A percentile compares a stretch with the other conserved stretches of the same genome.
Evolutionary conservation across 64 coral and sea anemone species (phyloP).

Genomic region (Montipora sp.): DNA sequence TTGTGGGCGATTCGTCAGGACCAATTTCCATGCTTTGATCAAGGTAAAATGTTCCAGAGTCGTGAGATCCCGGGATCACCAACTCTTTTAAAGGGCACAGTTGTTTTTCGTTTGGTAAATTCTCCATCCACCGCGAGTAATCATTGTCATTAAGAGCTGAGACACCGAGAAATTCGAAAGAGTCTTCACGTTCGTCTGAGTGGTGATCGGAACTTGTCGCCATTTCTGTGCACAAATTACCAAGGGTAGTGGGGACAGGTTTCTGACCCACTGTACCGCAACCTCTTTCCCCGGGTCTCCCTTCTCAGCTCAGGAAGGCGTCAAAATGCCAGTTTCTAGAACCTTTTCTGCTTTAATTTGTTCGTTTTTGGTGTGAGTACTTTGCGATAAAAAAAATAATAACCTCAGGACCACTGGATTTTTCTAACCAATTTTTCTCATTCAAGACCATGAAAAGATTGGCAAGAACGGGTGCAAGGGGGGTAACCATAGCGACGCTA

Average conservation of each 20-base stretch:
- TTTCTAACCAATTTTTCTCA: too few species aligned
- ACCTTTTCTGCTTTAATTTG: too few species aligned
- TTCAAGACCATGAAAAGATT: too few species aligned
- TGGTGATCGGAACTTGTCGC: neutral
- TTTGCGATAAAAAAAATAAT: too few species aligned
- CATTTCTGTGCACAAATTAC: neutral
- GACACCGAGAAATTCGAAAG: slow-evolving; percentile 52
- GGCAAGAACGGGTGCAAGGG: too few species aligned
- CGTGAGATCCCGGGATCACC: slow-evolving; percentile 95
- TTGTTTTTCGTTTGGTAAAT: slow-evolving; percentile 96
- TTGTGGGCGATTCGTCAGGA: slow-evolving; percentile 76
- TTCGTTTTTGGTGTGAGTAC: too few species aligned
- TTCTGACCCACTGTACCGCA: slow-evolving; percentile 53
- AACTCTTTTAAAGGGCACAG: slow-evolving; percentile 91
- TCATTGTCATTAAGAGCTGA: slow-evolving; percentile 58
- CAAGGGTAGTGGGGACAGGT: too few species aligned
- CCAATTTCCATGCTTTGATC: slow-evolving; percentile 86
- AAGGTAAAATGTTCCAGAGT: slow-evolving; percentile 90
- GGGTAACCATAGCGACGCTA: too few species aligned
- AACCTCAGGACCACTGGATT: too few species aligned
- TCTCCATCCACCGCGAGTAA: slow-evolving; percentile 94
- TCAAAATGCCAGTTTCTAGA: too few species aligned
- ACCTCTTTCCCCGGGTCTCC: too few species aligned
- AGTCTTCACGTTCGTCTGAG: neutral
- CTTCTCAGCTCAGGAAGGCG: too few species aligned